Evolutionary conservation across 2,797 vertebrate species (phyloP).

Genomic region (Limosa lapponica): DNA sequence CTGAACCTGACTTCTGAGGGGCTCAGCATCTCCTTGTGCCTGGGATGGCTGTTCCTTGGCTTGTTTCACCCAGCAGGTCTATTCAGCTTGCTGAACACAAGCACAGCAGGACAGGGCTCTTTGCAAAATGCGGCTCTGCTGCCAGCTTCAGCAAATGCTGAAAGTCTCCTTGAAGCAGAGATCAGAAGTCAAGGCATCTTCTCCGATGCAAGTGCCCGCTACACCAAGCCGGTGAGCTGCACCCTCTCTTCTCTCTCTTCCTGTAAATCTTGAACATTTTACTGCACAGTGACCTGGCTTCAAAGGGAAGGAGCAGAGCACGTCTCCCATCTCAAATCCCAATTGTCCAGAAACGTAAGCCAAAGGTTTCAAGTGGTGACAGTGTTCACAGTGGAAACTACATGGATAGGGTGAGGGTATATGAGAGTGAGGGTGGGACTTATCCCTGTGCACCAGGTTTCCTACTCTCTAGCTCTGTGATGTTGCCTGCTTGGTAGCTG

Average conservation of each 20-base stretch:
- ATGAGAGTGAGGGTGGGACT: background rate
- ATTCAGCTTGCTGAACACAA: background rate
- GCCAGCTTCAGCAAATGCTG: background rate
- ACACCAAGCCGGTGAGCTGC: background rate
- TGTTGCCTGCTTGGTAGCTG: background rate
- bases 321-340: background rate
- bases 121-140: background rate
- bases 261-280: background rate
- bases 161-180: background rate
- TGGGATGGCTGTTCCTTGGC: background rate
- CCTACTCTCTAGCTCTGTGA: background rate
- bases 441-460: rapidly evolving
- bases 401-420: rapidly evolving
- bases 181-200: background rate
- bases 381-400: background rate
- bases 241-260: background rate
- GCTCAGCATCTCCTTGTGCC: background rate
- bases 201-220: background rate
- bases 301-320: background rate
- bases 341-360: background rate
- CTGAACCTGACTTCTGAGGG: background rate
- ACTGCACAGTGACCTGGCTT: background rate
- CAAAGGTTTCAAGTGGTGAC: background rate
- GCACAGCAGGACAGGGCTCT: background rate
- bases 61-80: background rate